These are phyloP conservation scores for Argya squamiceps DNA, from an alignment of 2,797 vertebrate genomes.

Conservation along the genomic window DNA sequence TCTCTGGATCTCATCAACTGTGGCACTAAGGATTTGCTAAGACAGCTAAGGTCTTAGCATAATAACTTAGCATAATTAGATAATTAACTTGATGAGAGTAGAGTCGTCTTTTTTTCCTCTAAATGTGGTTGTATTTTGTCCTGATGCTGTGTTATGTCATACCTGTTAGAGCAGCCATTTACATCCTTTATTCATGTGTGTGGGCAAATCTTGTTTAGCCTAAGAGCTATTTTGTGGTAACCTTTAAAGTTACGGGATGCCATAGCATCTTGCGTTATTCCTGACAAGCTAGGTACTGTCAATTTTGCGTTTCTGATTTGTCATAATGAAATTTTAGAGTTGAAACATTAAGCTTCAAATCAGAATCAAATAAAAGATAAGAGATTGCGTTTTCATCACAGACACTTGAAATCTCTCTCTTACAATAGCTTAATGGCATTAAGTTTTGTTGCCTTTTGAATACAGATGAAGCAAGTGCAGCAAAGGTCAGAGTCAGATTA, in stretches of 20 bases:
- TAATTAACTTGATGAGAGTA: background rate
- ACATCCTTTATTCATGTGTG: background rate
- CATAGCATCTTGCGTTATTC: background rate
- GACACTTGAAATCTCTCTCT: background rate
- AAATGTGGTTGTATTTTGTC: background rate
- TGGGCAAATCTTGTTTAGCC: background rate
- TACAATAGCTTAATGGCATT: background rate
- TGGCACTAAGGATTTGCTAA: background rate
- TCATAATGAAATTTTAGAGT: background rate
- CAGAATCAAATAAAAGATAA: rapidly evolving
- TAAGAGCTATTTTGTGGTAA: background rate
- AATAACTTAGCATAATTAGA: too few species aligned
- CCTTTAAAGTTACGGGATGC: background rate
- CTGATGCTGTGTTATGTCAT: background rate
- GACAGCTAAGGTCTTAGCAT: background rate
- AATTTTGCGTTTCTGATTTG: background rate
- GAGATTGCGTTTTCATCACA: background rate
- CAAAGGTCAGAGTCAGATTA: background rate
- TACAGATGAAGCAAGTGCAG: background rate
- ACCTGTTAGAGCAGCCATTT: background rate
- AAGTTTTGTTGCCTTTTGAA: background rate
- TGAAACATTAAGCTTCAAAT: background rate
- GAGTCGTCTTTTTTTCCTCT: background rate
- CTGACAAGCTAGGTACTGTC: background rate
- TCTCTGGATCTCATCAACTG: background rate